Conservation (phyloP, 2,113 vertebrate genomes). For the Pygathrix nemaeus region DNA sequence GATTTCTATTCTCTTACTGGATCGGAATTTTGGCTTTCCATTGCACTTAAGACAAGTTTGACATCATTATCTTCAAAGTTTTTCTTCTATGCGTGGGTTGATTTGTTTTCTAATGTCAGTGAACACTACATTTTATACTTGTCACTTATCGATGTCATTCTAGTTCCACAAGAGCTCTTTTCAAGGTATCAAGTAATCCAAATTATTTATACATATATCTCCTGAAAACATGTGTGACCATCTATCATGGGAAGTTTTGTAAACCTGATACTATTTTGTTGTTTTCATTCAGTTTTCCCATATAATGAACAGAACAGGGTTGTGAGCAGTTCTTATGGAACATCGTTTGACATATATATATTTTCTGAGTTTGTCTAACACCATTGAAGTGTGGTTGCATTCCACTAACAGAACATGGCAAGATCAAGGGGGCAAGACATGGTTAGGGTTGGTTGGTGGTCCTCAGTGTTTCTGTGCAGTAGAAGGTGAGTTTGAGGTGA, state of each 20-base stretch:
- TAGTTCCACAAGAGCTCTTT: not conserved
- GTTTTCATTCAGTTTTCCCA: not conserved
- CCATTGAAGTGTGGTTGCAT: too few relatives aligned
- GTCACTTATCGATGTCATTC: not conserved
- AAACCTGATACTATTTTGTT: not conserved
- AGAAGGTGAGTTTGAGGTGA: not conserved
- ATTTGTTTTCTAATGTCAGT: not conserved
- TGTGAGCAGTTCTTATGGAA: not conserved
- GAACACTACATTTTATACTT: not conserved
- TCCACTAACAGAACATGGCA: not conserved
- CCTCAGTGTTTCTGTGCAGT: too few relatives aligned
- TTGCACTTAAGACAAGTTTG: not conserved
- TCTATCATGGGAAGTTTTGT: not conserved
- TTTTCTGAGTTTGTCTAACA: not conserved
- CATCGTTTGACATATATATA: not conserved
- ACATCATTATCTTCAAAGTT: too few relatives aligned
- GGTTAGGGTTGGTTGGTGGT: not conserved
- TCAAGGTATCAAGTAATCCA: not conserved
- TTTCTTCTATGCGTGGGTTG: not conserved
- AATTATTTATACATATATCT: not conserved
- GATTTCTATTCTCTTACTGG: not conserved
- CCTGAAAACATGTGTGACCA: not conserved
- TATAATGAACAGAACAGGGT: not conserved
- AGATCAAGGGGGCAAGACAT: too few relatives aligned
- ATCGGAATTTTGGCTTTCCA: not conserved